phyloP scores from a whole-genome alignment of 2,797 vertebrate genomes.

The Ptychadena robeensis region DNA sequence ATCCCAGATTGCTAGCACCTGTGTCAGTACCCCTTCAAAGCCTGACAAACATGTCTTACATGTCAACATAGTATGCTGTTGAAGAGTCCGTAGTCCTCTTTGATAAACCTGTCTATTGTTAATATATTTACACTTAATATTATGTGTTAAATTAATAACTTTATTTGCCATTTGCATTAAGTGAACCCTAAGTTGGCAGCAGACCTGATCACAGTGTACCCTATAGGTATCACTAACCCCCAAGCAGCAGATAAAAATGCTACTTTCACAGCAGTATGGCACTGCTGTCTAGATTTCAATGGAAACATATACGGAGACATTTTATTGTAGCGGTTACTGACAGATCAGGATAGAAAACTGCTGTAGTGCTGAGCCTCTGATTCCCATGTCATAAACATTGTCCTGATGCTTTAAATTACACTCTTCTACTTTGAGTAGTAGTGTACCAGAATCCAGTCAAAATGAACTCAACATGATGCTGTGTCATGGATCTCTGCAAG shows the following conservation, averaged over 20 bases:
- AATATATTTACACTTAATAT: no score
- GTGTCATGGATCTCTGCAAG: conserved; percentile 22
- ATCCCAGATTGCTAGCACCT: no score
- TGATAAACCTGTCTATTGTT: no score
- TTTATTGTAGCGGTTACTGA: conserved; percentile 15
- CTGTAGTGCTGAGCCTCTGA: background rate
- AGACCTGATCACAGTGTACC: background rate
- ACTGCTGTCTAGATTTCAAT: background rate
- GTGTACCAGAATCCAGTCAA: conserved; percentile 13
- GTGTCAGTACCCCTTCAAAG: no score
- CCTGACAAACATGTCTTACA: no score
- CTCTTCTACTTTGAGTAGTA: background rate
- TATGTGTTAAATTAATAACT: no score
- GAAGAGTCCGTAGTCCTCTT: no score
- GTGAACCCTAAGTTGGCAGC: background rate
- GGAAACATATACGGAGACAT: background rate
- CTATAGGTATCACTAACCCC: background rate
- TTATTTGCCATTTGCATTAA: background rate
- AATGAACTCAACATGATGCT: conserved; percentile 9
- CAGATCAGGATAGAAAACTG: background rate
- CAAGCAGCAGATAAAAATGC: background rate
- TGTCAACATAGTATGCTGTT: no score
- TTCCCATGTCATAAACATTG: conserved; percentile 13
- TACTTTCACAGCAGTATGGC: background rate
- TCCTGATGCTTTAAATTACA: conserved; percentile 20